A percentile compares a stretch with the other conserved stretches of the same genome.
phyloP scores from a whole-genome alignment of 2,888 invertebrate species.

The Electrophaes corylata region DNA sequence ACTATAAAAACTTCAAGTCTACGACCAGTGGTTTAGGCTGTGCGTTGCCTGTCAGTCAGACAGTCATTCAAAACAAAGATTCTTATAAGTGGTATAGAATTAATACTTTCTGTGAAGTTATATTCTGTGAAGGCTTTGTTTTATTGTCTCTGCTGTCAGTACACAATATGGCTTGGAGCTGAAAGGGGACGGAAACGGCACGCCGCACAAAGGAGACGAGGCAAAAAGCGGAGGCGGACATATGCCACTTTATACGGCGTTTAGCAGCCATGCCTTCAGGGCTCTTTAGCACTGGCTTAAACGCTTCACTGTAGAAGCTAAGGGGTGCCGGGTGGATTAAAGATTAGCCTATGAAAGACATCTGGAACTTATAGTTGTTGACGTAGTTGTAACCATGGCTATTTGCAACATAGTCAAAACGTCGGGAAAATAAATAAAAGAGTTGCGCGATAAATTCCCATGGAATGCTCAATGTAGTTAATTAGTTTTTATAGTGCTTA shows the following conservation, averaged over 20 bases:
- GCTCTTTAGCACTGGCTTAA: constrained; percentile 35
- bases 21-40: no score
- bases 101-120: no score
- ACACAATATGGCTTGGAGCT: constrained; percentile 40
- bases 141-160: constrained; percentile 21
- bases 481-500: no score
- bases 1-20: no score
- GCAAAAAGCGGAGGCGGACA: constrained; percentile 49
- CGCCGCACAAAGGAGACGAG: constrained; percentile 51
- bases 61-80: no score
- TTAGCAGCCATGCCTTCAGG: constrained; percentile 45
- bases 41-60: no score
- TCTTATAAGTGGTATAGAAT: no score
- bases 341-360: not conserved
- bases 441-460: no score
- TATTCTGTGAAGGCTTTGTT: not conserved
- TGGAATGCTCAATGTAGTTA: no score
- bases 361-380: not conserved
- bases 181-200: constrained; percentile 57
- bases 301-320: constrained; percentile 1
- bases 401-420: no score
- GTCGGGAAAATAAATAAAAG: no score
- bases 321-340: not conserved
- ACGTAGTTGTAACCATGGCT: no score
- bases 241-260: constrained; percentile 52